Conservation (phyloP, 1,140 invertebrate species). For the Drosophila pseudoobscura region DNA sequence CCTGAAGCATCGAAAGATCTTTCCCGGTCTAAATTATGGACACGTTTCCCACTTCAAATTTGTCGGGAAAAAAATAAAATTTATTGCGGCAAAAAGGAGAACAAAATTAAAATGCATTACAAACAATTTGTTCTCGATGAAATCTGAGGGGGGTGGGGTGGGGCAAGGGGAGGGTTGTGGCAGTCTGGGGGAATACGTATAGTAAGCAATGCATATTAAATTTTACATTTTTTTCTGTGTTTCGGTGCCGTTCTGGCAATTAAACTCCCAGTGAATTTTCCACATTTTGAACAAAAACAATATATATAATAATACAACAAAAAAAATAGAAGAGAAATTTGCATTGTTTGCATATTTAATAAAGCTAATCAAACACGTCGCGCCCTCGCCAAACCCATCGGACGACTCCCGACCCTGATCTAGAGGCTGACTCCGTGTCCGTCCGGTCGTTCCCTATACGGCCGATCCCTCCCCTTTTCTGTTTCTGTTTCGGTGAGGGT, state of each 20-base stretch:
- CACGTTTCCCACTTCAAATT: constrained; percentile 12
- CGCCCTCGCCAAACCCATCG: constrained; percentile 14
- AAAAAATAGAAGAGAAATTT: constrained; percentile 12
- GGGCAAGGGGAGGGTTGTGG: constrained; percentile 23
- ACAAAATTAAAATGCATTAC: constrained; percentile 46
- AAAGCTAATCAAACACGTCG: constrained; percentile 77
- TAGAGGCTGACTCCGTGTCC: constrained; percentile 10
- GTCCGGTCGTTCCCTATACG: no score
- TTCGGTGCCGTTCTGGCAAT: constrained; percentile 67
- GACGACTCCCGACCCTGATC: constrained; percentile 20
- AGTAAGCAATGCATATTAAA: constrained; percentile 48
- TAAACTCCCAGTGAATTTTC: constrained; percentile 52
- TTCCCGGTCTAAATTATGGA: constrained; percentile 9
- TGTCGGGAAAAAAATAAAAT: constrained; percentile 17
- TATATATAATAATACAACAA: constrained; percentile 13
- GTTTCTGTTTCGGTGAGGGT: constrained; percentile 27
- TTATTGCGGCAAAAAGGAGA: constrained; percentile 28
- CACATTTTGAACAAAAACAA: constrained; percentile 78
- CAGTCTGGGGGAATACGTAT: neutral
- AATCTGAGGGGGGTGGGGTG: neutral
- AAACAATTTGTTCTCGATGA: constrained; percentile 36
- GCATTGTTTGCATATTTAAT: constrained; percentile 79
- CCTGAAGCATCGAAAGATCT: constrained; percentile 1
- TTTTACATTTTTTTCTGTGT: constrained; percentile 29
- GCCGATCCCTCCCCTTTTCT: neutral